These are phyloP conservation scores for Linurgus olivaceus DNA, from an alignment of 2,797 vertebrate species.

Conservation along the genomic window DNA sequence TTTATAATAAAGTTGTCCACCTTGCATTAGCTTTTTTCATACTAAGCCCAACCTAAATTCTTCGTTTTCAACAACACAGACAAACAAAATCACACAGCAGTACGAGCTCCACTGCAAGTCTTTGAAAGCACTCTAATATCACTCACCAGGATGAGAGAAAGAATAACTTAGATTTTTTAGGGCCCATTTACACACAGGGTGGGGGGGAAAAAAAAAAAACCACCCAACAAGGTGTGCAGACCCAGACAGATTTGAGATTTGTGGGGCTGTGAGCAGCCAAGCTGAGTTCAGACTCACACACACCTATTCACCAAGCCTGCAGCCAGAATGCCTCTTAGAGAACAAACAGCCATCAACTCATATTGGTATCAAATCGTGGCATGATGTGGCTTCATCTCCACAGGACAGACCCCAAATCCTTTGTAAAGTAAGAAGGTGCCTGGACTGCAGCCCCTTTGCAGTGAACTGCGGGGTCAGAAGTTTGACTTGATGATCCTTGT, in stretches of 20 bases:
- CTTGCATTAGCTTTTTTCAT: not conserved
- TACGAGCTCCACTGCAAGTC: not conserved
- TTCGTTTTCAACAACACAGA: not conserved
- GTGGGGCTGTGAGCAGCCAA: not conserved
- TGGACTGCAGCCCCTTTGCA: not conserved
- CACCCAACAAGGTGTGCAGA: not conserved
- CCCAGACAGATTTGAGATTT: not conserved
- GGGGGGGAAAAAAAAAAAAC: no score
- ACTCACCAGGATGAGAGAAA: not conserved
- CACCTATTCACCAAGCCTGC: not conserved
- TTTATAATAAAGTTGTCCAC: slow-evolving; percentile 12
- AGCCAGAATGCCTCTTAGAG: not conserved
- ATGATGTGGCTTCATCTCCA: not conserved
- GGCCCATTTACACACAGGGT: not conserved
- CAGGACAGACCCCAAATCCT: not conserved
- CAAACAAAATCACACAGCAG: not conserved
- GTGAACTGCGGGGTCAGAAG: not conserved
- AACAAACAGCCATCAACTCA: accelerated
- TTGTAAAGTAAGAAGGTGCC: not conserved
- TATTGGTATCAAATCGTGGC: not conserved
- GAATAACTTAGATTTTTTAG: not conserved
- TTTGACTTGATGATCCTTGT: no score
- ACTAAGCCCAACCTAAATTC: slow-evolving; percentile 1
- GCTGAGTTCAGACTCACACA: not conserved
- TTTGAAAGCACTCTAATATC: not conserved